Conservation (phyloP, 1,140 invertebrate genomes). For the Leptinotarsa defecta region DNA sequence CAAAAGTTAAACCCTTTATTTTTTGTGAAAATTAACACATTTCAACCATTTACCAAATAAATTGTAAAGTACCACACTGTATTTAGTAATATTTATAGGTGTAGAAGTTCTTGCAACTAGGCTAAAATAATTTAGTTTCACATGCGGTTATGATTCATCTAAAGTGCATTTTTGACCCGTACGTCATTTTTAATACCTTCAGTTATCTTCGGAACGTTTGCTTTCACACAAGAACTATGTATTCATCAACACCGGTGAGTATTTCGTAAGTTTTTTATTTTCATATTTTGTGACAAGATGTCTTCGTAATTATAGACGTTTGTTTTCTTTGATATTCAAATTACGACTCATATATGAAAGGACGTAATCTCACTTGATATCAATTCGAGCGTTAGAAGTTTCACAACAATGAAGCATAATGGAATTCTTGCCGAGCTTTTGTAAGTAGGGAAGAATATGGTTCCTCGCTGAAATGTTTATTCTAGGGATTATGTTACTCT, state of each 20-base stretch:
- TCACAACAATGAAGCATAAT: conserved; percentile 1
- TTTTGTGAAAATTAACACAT: no score
- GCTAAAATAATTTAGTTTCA: neutral
- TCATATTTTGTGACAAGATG: conserved; percentile 6
- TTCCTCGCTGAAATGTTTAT: conserved; percentile 19
- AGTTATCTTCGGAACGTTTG: neutral
- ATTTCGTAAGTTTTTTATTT: conserved; percentile 9
- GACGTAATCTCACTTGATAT: conserved; percentile 16
- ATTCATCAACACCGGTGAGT: conserved; percentile 1
- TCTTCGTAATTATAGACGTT: conserved; percentile 11
- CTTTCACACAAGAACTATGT: conserved; percentile 8
- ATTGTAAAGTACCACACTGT: no score
- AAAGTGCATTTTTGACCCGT: conserved; percentile 6
- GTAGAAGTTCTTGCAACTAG: neutral
- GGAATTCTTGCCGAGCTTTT: conserved; percentile 6
- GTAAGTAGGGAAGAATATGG: neutral
- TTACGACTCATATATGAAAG: conserved; percentile 1
- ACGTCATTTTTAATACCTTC: neutral
- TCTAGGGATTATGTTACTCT: conserved; percentile 18
- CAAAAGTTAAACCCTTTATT: no score
- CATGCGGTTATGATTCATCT: conserved; percentile 1
- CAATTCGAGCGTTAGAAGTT: neutral
- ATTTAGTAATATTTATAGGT: no score
- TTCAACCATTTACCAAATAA: no score
- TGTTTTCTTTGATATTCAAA: conserved; percentile 16